A percentile compares a stretch with the other conserved stretches of the same genome.
These are phyloP conservation scores for Heliopora coerulea DNA, from an alignment of 92 coral and sea anemone species.

Conservation along the genomic window DNA sequence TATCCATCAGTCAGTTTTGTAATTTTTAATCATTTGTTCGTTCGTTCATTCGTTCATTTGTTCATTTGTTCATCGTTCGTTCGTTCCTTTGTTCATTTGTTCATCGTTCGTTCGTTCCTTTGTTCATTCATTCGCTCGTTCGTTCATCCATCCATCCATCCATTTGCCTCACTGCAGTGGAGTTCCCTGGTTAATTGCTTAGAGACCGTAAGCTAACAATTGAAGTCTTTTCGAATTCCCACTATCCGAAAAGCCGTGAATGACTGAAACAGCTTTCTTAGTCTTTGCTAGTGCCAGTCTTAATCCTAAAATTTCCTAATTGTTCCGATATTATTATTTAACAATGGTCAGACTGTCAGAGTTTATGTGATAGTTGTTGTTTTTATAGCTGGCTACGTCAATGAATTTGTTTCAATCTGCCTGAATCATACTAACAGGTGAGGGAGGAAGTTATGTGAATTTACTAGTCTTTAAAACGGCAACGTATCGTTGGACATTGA, in stretches of 20 bases:
- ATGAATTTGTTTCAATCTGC: conserved; percentile 95
- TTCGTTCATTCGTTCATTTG: not conserved
- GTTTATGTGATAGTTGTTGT: not conserved
- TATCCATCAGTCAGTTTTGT: too few species aligned
- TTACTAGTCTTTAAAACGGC: not conserved
- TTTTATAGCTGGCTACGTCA: conserved; percentile 84
- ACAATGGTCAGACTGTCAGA: not conserved
- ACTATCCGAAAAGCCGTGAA: too few species aligned
- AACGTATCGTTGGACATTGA: too few species aligned
- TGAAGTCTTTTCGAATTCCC: too few species aligned
- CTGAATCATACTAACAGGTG: conserved; percentile 90
- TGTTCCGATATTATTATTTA: not conserved
- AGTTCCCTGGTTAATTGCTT: too few species aligned
- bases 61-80: not conserved
- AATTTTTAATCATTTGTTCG: not conserved
- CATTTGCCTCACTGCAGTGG: too few species aligned
- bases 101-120: not conserved
- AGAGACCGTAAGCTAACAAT: too few species aligned
- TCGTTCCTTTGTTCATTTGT: not conserved
- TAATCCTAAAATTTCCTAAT: too few species aligned
- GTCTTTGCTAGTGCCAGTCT: too few species aligned
- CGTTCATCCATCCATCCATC: not conserved
- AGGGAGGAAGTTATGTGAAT: not conserved
- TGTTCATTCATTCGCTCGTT: not conserved
- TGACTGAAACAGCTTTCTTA: too few species aligned